Evolutionary conservation across 2,888 invertebrate genomes (phyloP).

Genomic region (Thalpophila matura): DNA sequence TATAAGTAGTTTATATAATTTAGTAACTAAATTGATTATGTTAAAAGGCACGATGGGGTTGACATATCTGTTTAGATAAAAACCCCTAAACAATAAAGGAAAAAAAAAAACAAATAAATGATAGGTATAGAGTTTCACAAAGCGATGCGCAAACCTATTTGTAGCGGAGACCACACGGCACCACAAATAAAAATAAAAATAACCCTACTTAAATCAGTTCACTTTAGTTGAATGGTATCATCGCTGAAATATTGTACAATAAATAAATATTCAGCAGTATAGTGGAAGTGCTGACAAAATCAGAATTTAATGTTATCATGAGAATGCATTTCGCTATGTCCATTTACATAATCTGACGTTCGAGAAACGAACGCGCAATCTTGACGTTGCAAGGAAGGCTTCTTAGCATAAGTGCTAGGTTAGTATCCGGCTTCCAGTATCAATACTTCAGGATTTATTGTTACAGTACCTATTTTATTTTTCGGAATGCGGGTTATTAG

Average conservation of each 20-base stretch:
- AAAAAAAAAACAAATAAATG: too few relatives aligned
- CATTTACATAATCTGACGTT: conserved; percentile 62
- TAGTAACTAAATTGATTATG: too few relatives aligned
- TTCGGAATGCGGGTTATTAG: too few relatives aligned
- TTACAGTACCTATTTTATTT: background rate
- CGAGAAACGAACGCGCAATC: conserved; percentile 50
- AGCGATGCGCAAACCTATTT: background rate
- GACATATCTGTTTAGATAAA: too few relatives aligned
- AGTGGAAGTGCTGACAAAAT: conserved; percentile 43
- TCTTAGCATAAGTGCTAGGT: conserved; percentile 37
- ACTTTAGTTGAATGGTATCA: conserved; percentile 11
- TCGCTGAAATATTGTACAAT: conserved; percentile 20
- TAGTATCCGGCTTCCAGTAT: conserved; percentile 8
- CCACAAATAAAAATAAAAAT: conserved; percentile 15
- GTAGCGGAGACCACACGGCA: conserved; percentile 1
- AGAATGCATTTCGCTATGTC: conserved; percentile 48
- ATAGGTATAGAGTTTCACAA: background rate
- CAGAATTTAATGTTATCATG: conserved; percentile 49
- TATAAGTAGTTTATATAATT: too few relatives aligned
- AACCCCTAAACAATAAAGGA: too few relatives aligned
- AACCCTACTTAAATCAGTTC: conserved; percentile 16
- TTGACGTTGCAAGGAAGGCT: conserved; percentile 28
- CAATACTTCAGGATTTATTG: background rate
- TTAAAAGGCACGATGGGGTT: too few relatives aligned
- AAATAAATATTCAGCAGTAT: conserved; percentile 42